Conservation (phyloP, 2,797 vertebrate species). For the Enteromius anoplus region DNA sequence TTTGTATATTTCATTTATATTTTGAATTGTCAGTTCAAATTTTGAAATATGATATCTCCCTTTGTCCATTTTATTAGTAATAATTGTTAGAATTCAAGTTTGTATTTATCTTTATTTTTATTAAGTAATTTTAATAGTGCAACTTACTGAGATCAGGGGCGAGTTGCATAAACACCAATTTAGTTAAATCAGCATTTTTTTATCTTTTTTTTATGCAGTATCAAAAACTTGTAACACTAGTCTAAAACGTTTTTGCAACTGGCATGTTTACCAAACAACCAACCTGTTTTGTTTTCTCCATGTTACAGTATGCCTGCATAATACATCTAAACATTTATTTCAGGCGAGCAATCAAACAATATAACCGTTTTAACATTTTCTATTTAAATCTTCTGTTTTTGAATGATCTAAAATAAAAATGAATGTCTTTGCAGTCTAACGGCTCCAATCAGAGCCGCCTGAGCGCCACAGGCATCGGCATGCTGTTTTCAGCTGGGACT, state of each 20-base stretch:
- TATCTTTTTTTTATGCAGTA: not conserved
- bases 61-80: not conserved
- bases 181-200: not conserved
- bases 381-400: too few relatives aligned
- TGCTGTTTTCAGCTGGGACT: slow-evolving; percentile 80
- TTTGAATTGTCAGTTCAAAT: not conserved
- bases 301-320: not conserved
- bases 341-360: not conserved
- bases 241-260: not conserved
- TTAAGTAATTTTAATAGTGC: not conserved
- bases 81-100: not conserved
- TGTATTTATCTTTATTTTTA: not conserved
- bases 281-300: not conserved
- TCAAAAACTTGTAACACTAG: not conserved
- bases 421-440: slow-evolving; percentile 63
- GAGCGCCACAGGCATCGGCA: slow-evolving; percentile 72
- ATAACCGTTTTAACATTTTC: not conserved
- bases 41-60: not conserved
- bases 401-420: not conserved
- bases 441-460: slow-evolving; percentile 69
- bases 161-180: not conserved
- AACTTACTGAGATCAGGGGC: not conserved
- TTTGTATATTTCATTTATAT: not conserved
- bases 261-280: not conserved
- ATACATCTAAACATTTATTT: not conserved